These are phyloP conservation scores for Yponomeuta sedellus DNA, from an alignment of 2,888 invertebrate species.

Conservation along the genomic window DNA sequence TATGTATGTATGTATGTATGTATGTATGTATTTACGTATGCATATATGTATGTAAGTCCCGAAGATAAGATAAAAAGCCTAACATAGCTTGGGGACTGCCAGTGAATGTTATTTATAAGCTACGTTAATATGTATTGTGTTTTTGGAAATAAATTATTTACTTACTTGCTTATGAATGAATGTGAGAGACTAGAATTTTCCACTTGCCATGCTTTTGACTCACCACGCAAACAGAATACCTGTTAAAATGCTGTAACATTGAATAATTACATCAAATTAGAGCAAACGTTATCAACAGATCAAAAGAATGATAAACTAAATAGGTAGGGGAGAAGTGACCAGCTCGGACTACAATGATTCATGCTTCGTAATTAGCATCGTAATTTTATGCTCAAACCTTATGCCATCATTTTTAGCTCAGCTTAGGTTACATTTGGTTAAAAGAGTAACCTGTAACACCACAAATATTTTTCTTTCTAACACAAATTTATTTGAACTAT, in stretches of 20 bases:
- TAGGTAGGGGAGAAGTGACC: slow-evolving; percentile 14
- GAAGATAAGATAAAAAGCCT: too few relatives aligned
- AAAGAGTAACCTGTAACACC: too few relatives aligned
- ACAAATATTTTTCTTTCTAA: too few relatives aligned
- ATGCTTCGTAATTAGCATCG: slow-evolving; percentile 25
- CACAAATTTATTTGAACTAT: too few relatives aligned
- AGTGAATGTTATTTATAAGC: too few relatives aligned
- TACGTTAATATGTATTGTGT: too few relatives aligned
- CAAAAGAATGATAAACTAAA: slow-evolving; percentile 14
- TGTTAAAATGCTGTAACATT: slow-evolving; percentile 7
- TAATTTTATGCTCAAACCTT: slow-evolving; percentile 58
- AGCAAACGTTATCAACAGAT: slow-evolving; percentile 12
- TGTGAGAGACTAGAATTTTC: background rate
- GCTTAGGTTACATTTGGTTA: background rate
- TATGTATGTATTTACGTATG: too few relatives aligned
- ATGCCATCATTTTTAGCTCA: slow-evolving; percentile 32
- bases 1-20: too few relatives aligned
- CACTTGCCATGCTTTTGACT: too few relatives aligned
- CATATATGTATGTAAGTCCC: too few relatives aligned
- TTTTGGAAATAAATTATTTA: too few relatives aligned
- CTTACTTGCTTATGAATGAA: background rate
- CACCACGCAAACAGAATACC: background rate
- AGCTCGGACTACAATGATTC: slow-evolving; percentile 16
- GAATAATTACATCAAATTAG: slow-evolving; percentile 16
- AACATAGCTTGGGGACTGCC: too few relatives aligned